Evolutionary conservation across 1,140 invertebrate species (phyloP), one percentile per base, ranked within the genome.

Genomic region (Tribolium madens): DNA sequence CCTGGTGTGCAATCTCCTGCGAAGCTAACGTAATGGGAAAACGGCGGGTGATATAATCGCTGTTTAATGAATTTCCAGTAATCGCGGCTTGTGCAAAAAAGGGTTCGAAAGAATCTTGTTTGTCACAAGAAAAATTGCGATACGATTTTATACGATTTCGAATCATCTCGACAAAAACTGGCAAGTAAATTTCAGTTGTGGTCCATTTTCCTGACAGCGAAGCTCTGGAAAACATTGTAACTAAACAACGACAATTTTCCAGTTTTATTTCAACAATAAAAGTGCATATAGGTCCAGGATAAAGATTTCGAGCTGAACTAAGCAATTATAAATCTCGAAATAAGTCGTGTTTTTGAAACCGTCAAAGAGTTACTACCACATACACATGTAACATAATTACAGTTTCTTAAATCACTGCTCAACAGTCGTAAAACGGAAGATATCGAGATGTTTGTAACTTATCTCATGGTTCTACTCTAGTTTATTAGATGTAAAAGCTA

Each of bases 401-500:
- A 14, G 10, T 14, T 9, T 33, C 26, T 33, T 64, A 31, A 64
- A 64, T 64, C 26, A 14, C 21, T 26, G 31, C 26, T 64, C 17
- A 33, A 12, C 21, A 33, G 57, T 18, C 26, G 57, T 64, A 64
- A 64, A 64, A n/a, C 26, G 21, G 57, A 15, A 64, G 57, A 64
- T 57, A 57, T 17, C 57, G 57, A 64, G 57, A 64, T 64, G 26
- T 64, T 64, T 64, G 21, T 33, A 13, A 64, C 18, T 14, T 64
- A 64, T 64, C 57, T 64, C 26, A 13, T 33, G 7, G 21, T 64
- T 64, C 26, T 64, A 18, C 31, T 33, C 57, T 60, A 64, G 10
- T 64, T 64, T 64, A 64, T 64, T 64, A 64, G 9, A 36, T 64
- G 57, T 64, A 64, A 64, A 33, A 64, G 57, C 57, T 31, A 64